Conservation (phyloP, 1,140 invertebrate genomes). For the Aethina tumida region DNA sequence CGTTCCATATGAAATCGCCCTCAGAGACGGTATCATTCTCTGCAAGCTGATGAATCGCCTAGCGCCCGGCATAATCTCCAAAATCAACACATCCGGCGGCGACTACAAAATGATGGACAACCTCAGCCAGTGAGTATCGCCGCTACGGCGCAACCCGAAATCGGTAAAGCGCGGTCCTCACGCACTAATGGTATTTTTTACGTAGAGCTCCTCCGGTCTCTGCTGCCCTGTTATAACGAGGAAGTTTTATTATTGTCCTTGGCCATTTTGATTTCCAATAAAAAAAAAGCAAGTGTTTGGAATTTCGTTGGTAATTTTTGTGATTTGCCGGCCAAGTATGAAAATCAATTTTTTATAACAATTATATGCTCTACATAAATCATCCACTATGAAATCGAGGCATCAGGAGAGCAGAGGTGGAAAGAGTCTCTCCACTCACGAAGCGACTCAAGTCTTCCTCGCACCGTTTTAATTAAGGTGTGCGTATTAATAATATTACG, state of each 20-base stretch:
- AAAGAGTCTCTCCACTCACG: background rate
- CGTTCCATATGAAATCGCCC: slow-evolving; percentile 61
- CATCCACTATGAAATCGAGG: slow-evolving; percentile 23
- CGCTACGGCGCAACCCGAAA: no score
- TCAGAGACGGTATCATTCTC: slow-evolving; percentile 72
- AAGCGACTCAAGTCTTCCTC: background rate
- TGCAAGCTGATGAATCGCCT: slow-evolving; percentile 83
- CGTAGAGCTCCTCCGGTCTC: background rate
- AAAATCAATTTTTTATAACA: no score
- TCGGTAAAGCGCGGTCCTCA: no score
- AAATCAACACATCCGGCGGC: slow-evolving; percentile 75
- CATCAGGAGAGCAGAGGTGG: slow-evolving; percentile 19
- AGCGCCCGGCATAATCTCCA: slow-evolving; percentile 72
- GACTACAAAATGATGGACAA: slow-evolving; percentile 96
- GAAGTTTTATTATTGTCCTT: slow-evolving; percentile 22
- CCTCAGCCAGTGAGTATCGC: slow-evolving; percentile 63
- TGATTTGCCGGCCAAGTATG: no score
- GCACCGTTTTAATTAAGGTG: slow-evolving; percentile 6
- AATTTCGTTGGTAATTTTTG: no score
- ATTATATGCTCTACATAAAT: slow-evolving; percentile 28
- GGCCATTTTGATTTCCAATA: slow-evolving; percentile 7
- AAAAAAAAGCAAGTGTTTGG: no score
- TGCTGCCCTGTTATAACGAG: slow-evolving; percentile 15
- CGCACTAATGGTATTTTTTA: no score
- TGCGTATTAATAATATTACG: no score